Evolutionary conservation across 2,888 invertebrate species (phyloP), one percentile per base, ranked within the genome.

Genomic region (Drosophila kokeensis): DNA sequence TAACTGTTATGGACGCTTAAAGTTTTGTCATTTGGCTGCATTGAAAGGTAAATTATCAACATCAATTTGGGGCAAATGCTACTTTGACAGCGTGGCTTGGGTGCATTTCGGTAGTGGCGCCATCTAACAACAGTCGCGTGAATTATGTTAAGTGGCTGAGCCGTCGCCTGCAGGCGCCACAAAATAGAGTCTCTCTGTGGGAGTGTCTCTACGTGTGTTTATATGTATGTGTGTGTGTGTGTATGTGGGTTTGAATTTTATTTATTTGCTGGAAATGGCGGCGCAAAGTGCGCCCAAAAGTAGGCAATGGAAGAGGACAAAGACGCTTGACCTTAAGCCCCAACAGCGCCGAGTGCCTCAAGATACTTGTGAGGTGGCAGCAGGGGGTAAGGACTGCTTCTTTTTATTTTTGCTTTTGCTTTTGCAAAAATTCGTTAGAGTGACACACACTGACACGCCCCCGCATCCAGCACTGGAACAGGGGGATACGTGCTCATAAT

Each of bases 261-360:
- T 80, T 81, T 89, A 83, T 74, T 85, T 87, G 87, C 62, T 70
- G 38, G 58, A 61, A 78, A 78, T 55, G 64, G 50, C 38, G 48
- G 62, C 61, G 69, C 49, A 65, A 72, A 76, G 71, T 85, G 81
- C 59, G 83, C 70, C 76, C 63, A 42, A 68, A 83, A 76, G 69
- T 70, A 76, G 83, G 76, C 72, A 86, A 76, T 73, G 76, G 68
- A 66, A 66, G 68, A 69, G 73, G 83, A 87, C 87, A 87, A 83
- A 82, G 84, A 82, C 79, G 85, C 87, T 85, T 85, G 85, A 85
- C 85, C 85, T 85, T 82, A 85, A 69, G 66, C 83, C 59, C 59
- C 70, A 62, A 83, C 62, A 69, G 69, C 66, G 64, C 42, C 67
- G 62, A 71, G 67, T 73, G 82, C 71, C 84, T 71, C 73, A 66